Evolutionary conservation across 2,888 invertebrate species (phyloP).

Genomic region (Oasisia sp.): DNA sequence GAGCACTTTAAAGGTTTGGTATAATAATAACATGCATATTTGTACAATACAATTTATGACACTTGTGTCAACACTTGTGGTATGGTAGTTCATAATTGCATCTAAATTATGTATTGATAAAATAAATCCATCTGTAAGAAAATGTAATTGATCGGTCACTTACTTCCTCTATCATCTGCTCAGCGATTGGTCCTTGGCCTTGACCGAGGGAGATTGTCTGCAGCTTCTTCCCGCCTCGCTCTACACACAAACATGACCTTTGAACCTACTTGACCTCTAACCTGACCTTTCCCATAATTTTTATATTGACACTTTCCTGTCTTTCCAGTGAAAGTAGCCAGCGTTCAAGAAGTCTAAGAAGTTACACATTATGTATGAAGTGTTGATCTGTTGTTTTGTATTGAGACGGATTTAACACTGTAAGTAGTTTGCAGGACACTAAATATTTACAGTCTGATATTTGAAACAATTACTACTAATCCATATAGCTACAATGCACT

Average conservation of each 20-base stretch:
- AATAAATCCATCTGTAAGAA: neutral
- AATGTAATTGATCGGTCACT: neutral
- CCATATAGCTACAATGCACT: neutral
- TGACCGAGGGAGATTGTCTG: conserved; percentile 65
- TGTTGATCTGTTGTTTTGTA: neutral
- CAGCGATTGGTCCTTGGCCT: conserved; percentile 66
- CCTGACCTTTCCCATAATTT: neutral
- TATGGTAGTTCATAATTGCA: too few species aligned
- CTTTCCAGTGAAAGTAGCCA: neutral
- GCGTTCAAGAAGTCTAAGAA: neutral
- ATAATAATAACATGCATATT: too few species aligned
- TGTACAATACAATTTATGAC: too few species aligned
- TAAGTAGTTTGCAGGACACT: neutral
- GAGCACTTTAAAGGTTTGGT: too few species aligned
- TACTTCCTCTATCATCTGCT: conserved; percentile 61
- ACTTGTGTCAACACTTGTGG: too few species aligned
- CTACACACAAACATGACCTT: neutral
- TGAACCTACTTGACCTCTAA: conserved; percentile 28
- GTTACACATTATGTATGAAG: neutral
- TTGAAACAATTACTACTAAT: neutral
- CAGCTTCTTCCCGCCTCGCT: conserved; percentile 47
- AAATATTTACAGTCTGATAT: neutral
- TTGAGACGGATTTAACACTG: neutral
- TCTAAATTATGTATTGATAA: too few species aligned
- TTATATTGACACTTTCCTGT: neutral